A percentile compares a stretch with the other conserved stretches of the same genome.
phyloP scores from a whole-genome alignment of 2,797 vertebrate genomes.

The Crypturellus tataupa region DNA sequence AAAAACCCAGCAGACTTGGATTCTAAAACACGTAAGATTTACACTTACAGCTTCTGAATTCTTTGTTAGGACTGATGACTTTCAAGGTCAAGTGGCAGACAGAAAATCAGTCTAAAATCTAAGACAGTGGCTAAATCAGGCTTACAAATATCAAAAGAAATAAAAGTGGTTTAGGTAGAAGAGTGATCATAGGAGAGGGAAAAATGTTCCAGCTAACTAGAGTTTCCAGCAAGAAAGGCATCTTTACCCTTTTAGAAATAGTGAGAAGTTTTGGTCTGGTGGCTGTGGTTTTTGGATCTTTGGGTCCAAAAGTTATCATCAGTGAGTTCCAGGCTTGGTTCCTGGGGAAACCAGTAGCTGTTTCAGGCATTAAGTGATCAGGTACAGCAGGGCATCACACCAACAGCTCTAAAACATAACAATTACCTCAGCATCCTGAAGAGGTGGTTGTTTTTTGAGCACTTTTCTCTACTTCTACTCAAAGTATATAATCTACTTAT shows the following conservation, averaged over 20 bases:
- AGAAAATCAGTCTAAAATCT: slow-evolving; percentile 24
- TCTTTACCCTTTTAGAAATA: neutral
- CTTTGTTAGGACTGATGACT: neutral
- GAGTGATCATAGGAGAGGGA: neutral
- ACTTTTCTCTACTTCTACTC: slow-evolving; percentile 13
- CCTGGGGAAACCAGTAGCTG: slow-evolving; percentile 28
- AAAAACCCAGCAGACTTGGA: neutral
- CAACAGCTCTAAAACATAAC: slow-evolving; percentile 2
- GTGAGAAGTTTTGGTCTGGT: neutral
- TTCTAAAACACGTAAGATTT: neutral
- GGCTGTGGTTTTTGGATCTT: slow-evolving; percentile 40
- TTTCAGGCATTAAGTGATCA: slow-evolving; percentile 35
- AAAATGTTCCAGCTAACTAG: neutral
- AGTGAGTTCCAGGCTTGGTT: neutral
- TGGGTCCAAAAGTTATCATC: neutral
- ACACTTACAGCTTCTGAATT: neutral
- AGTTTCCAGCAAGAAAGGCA: neutral
- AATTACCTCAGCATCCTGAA: slow-evolving; percentile 2
- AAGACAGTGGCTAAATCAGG: neutral
- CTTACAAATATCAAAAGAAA: neutral
- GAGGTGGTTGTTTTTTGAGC: slow-evolving; percentile 60
- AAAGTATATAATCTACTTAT: neutral
- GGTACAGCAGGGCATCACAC: slow-evolving; percentile 27
- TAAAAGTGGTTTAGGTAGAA: neutral
- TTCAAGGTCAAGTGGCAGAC: slow-evolving; percentile 3